Base-by-base conservation (phyloP, 2,797 vertebrate species). In the Parauchenoglanis ngamensis region DNA sequence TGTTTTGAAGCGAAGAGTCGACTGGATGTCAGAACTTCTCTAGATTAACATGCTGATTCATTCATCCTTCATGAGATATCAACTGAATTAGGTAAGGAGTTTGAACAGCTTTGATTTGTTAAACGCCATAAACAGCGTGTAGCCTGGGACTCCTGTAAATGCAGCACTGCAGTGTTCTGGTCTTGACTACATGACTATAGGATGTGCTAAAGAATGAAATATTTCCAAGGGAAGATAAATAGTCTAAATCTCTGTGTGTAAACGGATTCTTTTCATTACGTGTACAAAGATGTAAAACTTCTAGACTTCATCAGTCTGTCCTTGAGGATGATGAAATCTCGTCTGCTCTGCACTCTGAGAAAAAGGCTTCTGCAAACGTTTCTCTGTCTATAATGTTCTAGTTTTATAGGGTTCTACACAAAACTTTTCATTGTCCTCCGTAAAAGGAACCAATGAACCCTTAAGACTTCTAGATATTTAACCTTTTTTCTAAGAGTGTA, bases 21-120 rank as follows among this genome's bases (percentile, higher is more conserved):
- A 44, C 75, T 63, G 80, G 70, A 52, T 70, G 17, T 31, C 49
- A 59, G 8, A 40, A 23, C 65, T 87, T 80, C 46, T 63, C 56
- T 78, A 54, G 72, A 57, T 70, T 49, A 40, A 83, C 40, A 87
- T 89, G 86, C 31, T 67, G 70, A 52, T 35, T 72, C 13, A 61
- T 12, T 35, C 65, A 57, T 59, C n/a, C 8, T 52, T 72, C 23
- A 63, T 54, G 44, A 80, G 23, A 76, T 87, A 80, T 73, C 11
- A 40, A 5, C 11, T 31, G 40, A 35, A 19, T 70, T 54, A 84
- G 90, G 91, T 91, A 72, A 90, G 90, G 49, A 46, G 68, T 49
- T 46, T 56, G 56, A 19, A 2, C 25, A 12, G 79, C 52, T 83
- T 28, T 86, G 78, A 59, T 85, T 82, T 85, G 25, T 65, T 15